Evolutionary conservation across 2,113 vertebrate species (phyloP).

Genomic region (Xiphophorus hellerii): DNA sequence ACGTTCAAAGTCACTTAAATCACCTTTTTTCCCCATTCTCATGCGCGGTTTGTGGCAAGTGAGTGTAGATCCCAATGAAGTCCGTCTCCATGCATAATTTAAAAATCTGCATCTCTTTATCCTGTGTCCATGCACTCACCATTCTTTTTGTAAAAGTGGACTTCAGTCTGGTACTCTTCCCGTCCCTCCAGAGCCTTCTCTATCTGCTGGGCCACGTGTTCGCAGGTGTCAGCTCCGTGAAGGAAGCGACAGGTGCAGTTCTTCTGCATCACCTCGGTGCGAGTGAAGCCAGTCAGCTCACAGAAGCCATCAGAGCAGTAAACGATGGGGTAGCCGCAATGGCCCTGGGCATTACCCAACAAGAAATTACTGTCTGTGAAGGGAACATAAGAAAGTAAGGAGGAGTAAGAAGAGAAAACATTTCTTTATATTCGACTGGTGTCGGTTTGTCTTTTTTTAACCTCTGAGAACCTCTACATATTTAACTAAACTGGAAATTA

Average conservation of each 20-base stretch:
- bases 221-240: constrained; percentile 89
- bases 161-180: constrained; percentile 91
- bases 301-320: constrained; percentile 98
- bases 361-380: constrained; percentile 95
- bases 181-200: constrained; percentile 90
- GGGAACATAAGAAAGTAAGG: constrained; percentile 1
- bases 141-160: constrained; percentile 94
- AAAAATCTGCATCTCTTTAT: not conserved
- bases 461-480: too few relatives aligned
- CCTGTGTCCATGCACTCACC: constrained; percentile 77
- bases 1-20: too few relatives aligned
- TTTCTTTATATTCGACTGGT: not conserved
- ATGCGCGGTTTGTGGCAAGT: too few relatives aligned
- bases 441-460: not conserved
- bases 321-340: constrained; percentile 92
- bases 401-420: not conserved
- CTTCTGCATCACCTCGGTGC: constrained; percentile 98
- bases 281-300: constrained; percentile 91
- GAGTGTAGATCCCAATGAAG: not conserved
- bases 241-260: constrained; percentile 95
- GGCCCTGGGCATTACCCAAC: constrained; percentile 93
- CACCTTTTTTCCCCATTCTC: too few relatives aligned
- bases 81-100: not conserved
- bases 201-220: constrained; percentile 86
- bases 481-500: too few relatives aligned